Percentiles rank a stretch among this genome's conserved stretches.
Evolutionary conservation across 1,140 invertebrate genomes (phyloP).

Genomic region (Piezodorus guildinii): DNA sequence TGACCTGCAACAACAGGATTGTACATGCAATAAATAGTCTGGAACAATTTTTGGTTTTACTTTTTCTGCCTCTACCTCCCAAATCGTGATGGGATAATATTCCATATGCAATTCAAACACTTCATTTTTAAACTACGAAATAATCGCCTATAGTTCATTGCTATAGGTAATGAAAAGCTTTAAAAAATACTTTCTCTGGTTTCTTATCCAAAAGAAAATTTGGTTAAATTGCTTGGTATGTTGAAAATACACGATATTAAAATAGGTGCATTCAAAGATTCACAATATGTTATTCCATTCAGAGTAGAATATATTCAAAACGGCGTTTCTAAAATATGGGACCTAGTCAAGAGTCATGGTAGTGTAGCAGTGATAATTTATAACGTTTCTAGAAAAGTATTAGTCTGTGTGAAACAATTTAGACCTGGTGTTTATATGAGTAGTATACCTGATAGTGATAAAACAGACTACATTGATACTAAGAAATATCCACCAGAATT

Average conservation of each 20-base stretch:
- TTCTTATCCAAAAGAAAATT: too few relatives aligned
- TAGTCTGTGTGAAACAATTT: conserved; percentile 87
- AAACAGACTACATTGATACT: conserved; percentile 48
- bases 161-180: too few relatives aligned
- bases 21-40: too few relatives aligned
- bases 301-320: conserved; percentile 21
- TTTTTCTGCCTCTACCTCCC: too few relatives aligned
- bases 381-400: conserved; percentile 59
- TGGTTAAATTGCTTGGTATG: not conserved
- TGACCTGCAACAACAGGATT: too few relatives aligned
- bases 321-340: conserved; percentile 27
- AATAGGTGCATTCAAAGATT: not conserved
- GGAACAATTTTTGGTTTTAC: too few relatives aligned
- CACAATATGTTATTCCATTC: conserved; percentile 4
- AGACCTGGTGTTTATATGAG: conserved; percentile 70
- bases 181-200: too few relatives aligned
- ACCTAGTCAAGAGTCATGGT: conserved; percentile 26
- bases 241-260: not conserved
- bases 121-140: too few relatives aligned
- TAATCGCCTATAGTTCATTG: too few relatives aligned
- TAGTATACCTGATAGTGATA: conserved; percentile 41
- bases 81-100: too few relatives aligned
- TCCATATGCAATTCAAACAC: too few relatives aligned
- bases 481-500: conserved; percentile 56
- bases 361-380: conserved; percentile 76